phyloP scores from a whole-genome alignment of 2,888 invertebrate genomes.

The Cosmopolites sordidus region DNA sequence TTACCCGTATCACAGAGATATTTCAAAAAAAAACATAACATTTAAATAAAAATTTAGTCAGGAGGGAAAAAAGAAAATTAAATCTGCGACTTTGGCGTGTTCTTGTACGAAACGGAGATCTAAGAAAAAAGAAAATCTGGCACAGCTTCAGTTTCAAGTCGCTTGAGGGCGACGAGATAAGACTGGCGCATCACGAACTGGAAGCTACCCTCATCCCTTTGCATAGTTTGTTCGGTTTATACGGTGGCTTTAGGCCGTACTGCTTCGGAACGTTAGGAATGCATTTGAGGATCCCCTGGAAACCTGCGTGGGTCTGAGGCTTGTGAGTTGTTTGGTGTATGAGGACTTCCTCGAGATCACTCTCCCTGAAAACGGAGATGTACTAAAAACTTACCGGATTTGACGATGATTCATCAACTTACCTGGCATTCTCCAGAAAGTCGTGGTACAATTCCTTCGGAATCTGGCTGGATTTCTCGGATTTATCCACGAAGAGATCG shows the following conservation, averaged over 20 bases:
- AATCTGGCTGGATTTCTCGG: conserved; percentile 59
- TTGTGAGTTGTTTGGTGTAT: conserved; percentile 48
- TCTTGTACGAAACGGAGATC: no score
- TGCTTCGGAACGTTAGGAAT: conserved; percentile 40
- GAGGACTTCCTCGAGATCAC: conserved; percentile 68
- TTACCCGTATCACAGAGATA: conserved; percentile 29
- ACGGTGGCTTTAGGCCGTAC: conserved; percentile 32
- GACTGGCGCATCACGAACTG: conserved; percentile 12
- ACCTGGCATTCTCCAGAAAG: conserved; percentile 59
- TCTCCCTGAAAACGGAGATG: conserved; percentile 54
- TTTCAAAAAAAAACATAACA: no score
- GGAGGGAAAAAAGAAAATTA: conserved; percentile 22
- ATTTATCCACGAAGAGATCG: conserved; percentile 68
- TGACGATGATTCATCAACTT: conserved; percentile 34
- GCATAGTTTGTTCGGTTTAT: conserved; percentile 30
- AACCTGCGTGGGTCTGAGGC: conserved; percentile 31
- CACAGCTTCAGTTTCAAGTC: background rate
- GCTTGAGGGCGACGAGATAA: no score
- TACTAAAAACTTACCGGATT: background rate
- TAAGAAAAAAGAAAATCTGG: conserved; percentile 4
- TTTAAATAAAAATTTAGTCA: conserved; percentile 13
- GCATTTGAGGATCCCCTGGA: conserved; percentile 45
- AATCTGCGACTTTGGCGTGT: conserved; percentile 13
- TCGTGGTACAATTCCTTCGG: conserved; percentile 56
- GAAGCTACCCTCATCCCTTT: conserved; percentile 31